Evolutionary conservation across 2,888 invertebrate species (phyloP), one percentile per base, ranked within the genome.

Genomic region (Amaurobius ferox): DNA sequence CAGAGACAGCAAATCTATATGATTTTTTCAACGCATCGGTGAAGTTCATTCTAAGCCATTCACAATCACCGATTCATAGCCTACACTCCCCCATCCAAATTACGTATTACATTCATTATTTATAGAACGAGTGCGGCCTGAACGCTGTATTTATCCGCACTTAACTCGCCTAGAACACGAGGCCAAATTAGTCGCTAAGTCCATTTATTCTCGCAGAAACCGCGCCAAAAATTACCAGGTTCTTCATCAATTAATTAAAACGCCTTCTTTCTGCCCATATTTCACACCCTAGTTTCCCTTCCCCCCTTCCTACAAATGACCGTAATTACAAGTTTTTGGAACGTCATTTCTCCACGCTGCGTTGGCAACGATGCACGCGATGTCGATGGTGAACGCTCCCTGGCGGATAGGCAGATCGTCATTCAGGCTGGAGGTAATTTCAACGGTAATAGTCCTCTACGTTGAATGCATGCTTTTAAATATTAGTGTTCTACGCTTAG

Each of bases 221-320:
- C 40, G 70, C 40, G 39, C 48, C 16, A 55, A 30, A 81, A 83
- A 83, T 83, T 83, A 76, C 81, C 81, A 39, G 81, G 81, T 76
- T 83, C 81, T 70, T 35, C 81, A 76, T 83, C 81, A 83, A 83
- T 83, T 83, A 83, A 83, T 83, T 83, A 83, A 76, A 83, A 76
- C 81, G 76, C 76, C 74, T 71, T 85, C 77, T 35, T 66, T 77
- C 48, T 85, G 55, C 72, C 72, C 83, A 77, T 85, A 77, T 85
- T 85, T 85, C 77, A 85, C 83, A 85, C 83, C 67, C 83, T 77
- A 39, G 66, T 85, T 72, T 66, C 74, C 26, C 23, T 72, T 71
- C 70, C 44, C 71, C 48, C 71, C 30, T 13, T 29, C n/a, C 76
- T 40, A 48, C 32, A 76, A 76, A 83, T 83, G 81, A 83, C 76